Evolutionary conservation across 37 sponge, comb jelly and placozoan genomes (phyloP), one percentile per base, ranked within the genome.

Genomic region (Beroe ovata): DNA sequence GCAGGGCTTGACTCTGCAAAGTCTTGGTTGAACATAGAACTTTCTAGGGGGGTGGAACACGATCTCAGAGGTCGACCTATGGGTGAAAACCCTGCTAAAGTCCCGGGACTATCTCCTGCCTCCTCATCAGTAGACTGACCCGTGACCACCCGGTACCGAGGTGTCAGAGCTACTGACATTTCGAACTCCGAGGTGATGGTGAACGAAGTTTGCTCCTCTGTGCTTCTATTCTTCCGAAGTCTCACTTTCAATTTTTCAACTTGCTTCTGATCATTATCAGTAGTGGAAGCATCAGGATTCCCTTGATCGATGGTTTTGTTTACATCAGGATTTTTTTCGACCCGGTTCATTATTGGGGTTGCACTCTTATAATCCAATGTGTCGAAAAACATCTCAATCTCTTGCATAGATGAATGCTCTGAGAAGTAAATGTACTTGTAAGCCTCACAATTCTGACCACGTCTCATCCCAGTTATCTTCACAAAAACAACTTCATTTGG

Each of bases 361-460:
- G 54, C 84, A 77, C 54, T 42, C 54, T 42, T 39, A 54, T 77
- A 77, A 25, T 8, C 35, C 16, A 77, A 54, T 21, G 42, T 28
- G 41, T 19, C 84, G 25, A 77, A 77, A 42, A 77, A 77, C n/a
- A 42, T 11, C 47, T 77, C 84, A 23, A 77, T 77, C 22, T 77
- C 84, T 26, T 77, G 16, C 42, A 39, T 77, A 42, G 38, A 26
- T 1, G 84, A 77, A 42, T 77, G 84, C 26, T 77, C 54, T 36
- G 47, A 77, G 54, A 77, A 77, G 1, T 42, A 42, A 4, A 77
- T 77, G 84, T 77, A 77, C n/a, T 77, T 54, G 28, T 77, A 77
- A 39, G 42, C 35, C 28, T 21, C 41, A 25, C 42, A 39, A 21
- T 39, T 77, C 3, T 39, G 54, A 21, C 84, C 84, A 6, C 84